Percentiles rank a stretch among this genome's conserved stretches.
These are phyloP conservation scores for Cheilosia vulpina DNA, from an alignment of 2,888 invertebrate species.

Conservation along the genomic window DNA sequence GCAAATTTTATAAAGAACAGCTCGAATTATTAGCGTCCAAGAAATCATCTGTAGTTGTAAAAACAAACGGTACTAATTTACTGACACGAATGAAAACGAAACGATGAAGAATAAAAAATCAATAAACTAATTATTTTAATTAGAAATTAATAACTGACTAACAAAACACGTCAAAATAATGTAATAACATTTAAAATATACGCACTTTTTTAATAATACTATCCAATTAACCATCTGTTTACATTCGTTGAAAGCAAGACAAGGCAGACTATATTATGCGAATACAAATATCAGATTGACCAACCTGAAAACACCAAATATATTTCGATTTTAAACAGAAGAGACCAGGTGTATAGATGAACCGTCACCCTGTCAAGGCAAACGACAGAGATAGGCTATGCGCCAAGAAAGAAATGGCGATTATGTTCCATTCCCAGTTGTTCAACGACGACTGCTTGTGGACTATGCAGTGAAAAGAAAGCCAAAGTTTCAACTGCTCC, in stretches of 20 bases:
- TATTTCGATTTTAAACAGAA: conserved; percentile 25
- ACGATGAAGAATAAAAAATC: conserved; percentile 7
- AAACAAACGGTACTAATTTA: conserved; percentile 22
- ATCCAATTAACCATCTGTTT: conserved; percentile 18
- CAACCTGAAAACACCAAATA: conserved; percentile 34
- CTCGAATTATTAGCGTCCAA: no score
- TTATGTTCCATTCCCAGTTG: conserved; percentile 37
- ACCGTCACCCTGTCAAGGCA: neutral
- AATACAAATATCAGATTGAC: neutral
- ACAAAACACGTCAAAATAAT: neutral
- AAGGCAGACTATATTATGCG: conserved; percentile 40
- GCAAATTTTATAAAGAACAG: no score
- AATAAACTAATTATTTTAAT: conserved; percentile 4
- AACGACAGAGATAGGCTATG: conserved; percentile 19
- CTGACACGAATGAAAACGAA: conserved; percentile 16
- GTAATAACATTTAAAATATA: neutral
- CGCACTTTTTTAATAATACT: neutral
- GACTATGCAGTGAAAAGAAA: conserved; percentile 64
- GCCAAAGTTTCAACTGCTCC: conserved; percentile 64
- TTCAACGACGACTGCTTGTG: conserved; percentile 50
- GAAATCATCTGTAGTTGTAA: neutral
- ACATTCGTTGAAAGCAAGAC: conserved; percentile 62
- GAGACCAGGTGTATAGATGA: conserved; percentile 8
- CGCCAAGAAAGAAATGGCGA: conserved; percentile 20
- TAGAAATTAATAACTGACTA: no score